Evolutionary conservation across 2,888 invertebrate species (phyloP).

Genomic region (Opisthograptis luteolata): DNA sequence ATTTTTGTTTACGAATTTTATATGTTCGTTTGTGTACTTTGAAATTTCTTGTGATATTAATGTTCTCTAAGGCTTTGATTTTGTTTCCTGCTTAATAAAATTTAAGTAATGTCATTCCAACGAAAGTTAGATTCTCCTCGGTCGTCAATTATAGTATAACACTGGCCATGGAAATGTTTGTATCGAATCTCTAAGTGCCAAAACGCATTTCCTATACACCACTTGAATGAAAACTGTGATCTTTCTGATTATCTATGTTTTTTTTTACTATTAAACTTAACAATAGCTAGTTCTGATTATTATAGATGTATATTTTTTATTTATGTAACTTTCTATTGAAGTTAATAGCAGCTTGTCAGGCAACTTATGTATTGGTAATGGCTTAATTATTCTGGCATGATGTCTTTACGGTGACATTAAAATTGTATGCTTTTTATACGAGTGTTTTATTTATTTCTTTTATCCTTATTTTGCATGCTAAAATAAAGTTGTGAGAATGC

Average conservation of each 20-base stretch:
- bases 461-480: conserved; percentile 72
- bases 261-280: conserved; percentile 59
- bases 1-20: conserved; percentile 76
- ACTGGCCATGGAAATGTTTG: conserved; percentile 40
- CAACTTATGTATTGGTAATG: conserved; percentile 66
- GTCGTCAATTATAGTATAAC: conserved; percentile 30
- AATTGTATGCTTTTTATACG: conserved; percentile 79
- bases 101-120: conserved; percentile 68
- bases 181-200: conserved; percentile 79
- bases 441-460: conserved; percentile 70
- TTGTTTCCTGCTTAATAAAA: conserved; percentile 58
- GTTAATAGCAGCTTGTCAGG: conserved; percentile 67
- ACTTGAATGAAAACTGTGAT: conserved; percentile 68
- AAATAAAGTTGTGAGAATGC: conserved; percentile 59
- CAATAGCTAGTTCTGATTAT: conserved; percentile 63
- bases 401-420: conserved; percentile 79
- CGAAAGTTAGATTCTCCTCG: conserved; percentile 29
- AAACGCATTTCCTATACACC: conserved; percentile 69
- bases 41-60: conserved; percentile 82
- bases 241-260: conserved; percentile 60
- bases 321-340: conserved; percentile 77
- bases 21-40: conserved; percentile 72
- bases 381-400: conserved; percentile 81
- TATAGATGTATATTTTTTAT: conserved; percentile 73
- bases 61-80: conserved; percentile 73